These are phyloP conservation scores for Thymelicus lineola DNA, from an alignment of 2,888 invertebrate genomes.

Conservation along the genomic window DNA sequence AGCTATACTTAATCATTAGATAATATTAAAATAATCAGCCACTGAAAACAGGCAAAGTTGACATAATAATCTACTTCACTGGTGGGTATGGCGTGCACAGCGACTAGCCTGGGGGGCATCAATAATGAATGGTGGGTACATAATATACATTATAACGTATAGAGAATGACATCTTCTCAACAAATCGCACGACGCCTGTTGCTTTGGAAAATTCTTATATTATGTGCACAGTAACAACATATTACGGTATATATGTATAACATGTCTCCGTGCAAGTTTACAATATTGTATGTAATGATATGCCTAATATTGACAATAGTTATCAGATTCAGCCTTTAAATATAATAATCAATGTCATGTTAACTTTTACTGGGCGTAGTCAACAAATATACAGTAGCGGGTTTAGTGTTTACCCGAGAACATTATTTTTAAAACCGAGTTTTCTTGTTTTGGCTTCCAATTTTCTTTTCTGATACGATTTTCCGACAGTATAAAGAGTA, in stretches of 20 bases:
- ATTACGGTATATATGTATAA: not conserved
- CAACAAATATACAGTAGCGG: slow-evolving; percentile 54
- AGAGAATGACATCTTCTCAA: not conserved
- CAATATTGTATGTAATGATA: slow-evolving; percentile 24
- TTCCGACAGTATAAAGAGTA: too few relatives aligned
- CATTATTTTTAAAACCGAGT: not conserved
- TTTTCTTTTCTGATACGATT: too few relatives aligned
- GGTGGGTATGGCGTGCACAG: too few relatives aligned
- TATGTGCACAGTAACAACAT: not conserved
- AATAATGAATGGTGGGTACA: too few relatives aligned
- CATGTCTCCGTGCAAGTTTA: slow-evolving; percentile 6
- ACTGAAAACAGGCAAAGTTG: too few relatives aligned
- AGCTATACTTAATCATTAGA: too few relatives aligned
- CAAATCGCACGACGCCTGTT: not conserved
- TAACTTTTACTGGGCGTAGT: slow-evolving; percentile 54
- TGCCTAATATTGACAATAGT: slow-evolving; percentile 54
- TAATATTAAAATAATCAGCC: too few relatives aligned
- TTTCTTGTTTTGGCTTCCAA: too few relatives aligned
- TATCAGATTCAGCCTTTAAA: slow-evolving; percentile 65
- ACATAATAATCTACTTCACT: too few relatives aligned
- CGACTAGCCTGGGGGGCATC: too few relatives aligned
- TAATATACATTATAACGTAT: too few relatives aligned
- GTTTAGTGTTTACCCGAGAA: slow-evolving; percentile 22
- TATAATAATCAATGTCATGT: slow-evolving; percentile 48
- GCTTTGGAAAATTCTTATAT: slow-evolving; percentile 2